These are phyloP conservation scores for Cinclus mexicanus DNA, from an alignment of 2,113 vertebrate genomes.

Conservation along the genomic window DNA sequence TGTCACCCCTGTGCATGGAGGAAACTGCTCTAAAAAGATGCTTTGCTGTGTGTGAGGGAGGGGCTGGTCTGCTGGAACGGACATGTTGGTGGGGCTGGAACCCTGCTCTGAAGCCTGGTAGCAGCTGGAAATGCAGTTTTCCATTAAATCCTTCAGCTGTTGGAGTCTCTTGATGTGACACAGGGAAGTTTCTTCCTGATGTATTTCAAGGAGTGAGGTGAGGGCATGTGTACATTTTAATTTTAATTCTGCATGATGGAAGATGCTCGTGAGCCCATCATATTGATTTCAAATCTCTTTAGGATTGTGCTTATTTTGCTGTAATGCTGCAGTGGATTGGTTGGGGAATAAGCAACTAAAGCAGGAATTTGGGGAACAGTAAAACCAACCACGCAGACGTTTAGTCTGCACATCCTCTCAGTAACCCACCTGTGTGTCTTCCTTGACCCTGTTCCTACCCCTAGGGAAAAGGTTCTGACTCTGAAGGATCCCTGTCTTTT, in stretches of 20 bases:
- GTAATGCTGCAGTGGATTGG: not conserved
- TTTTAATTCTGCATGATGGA: not conserved
- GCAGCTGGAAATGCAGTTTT: not conserved
- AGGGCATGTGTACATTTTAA: not conserved
- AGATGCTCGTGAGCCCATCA: not conserved
- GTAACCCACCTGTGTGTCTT: not conserved
- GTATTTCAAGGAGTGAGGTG: not conserved
- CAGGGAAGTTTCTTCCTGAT: not conserved
- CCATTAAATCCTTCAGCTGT: not conserved
- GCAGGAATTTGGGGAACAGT: not conserved
- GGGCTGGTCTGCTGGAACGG: not conserved
- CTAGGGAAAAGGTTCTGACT: not conserved
- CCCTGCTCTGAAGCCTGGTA: not conserved
- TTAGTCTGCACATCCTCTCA: not conserved
- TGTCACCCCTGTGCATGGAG: not conserved
- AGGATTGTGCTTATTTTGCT: not conserved
- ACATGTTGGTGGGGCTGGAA: not conserved
- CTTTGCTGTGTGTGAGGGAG: not conserved
- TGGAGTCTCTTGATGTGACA: accelerated
- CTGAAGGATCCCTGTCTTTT: not conserved
- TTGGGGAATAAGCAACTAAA: not conserved
- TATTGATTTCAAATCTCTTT: not conserved
- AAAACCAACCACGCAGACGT: not conserved
- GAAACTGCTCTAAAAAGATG: not conserved
- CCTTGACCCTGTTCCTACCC: not conserved